Evolutionary conservation across 2,888 invertebrate species (phyloP), one percentile per base, ranked within the genome.

Genomic region (Parelbella ahira): DNA sequence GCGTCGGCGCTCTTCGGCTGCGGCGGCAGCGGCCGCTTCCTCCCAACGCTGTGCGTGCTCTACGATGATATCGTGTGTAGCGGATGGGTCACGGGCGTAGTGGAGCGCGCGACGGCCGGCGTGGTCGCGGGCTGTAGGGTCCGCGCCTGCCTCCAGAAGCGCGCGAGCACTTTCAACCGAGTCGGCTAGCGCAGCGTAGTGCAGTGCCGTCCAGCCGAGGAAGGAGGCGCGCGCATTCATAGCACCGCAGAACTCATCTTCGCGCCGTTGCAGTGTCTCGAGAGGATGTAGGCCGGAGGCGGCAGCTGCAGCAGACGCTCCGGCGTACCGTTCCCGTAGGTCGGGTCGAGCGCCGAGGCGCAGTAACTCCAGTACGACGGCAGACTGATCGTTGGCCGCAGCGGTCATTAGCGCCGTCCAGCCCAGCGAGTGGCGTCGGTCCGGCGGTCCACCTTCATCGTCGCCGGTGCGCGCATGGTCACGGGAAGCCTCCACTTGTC

Each of bases 391-490:
- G 80, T 94, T 95, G 20, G 96, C 93, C 4, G 94, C 93, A 19
- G 97, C 97, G 32, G 92, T 91, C 82, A 96, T 95, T 18, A 97
- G 84, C 12, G 95, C 91, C 6, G 95, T 95, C 97, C 97, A 97
- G 33, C 97, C 97, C 29, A 96, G 83, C 12, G 87, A 59, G 80
- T 97, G 96, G 6, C 93, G 88, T 30, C 75, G 66, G 81, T 97
- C 94, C 0, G 93, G 88, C 58, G 91, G 88, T 6, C 89, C 89
- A 4, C 77, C 72, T 10, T 83, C 63, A 4, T 42, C 54, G 3
- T 54, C 58, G 1, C 39, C 37, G 1, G 50, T 52, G 11, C 50
- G 51, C 8, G 48, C 47, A 9, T 47, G 49, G 12, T 52, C 54
- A 4, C 44, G 49, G 5, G 58, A 55, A 0, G 73, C 65, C 43